Base-by-base conservation (phyloP, 2,888 invertebrate genomes). In the Branchellion lobata region DNA sequence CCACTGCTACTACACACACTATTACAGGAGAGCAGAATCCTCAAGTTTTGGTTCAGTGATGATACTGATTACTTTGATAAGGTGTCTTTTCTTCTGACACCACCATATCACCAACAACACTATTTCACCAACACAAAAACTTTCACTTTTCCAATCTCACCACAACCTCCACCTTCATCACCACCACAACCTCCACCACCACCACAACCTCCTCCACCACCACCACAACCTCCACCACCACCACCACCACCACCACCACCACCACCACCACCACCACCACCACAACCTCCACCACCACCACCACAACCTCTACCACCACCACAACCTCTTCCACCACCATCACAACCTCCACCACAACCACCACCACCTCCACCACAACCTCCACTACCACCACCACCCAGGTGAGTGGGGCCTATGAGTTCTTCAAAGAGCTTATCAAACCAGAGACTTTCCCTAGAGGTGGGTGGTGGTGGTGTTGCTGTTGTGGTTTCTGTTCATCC, bases 381-480 rank as follows among this genome's bases (percentile, higher is more conserved):
- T 18, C 24, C n/a, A 24, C 24, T 57, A 24, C 24, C 21, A 24
- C 61, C 21, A 57, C 24, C 21, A 57, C 24, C n/a, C n/a, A 33
- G 61, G 61, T 93, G 75, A 92, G 94, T 2, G 90, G 92, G 21
- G 96, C 97, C 24, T 97, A 87, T 81, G 94, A 95, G 84, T 98
- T 98, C 88, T 98, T 99, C 89, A 92, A 94, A 84, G 95, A 95
- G 87, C 90, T 99, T 78, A 95, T 99, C 82, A 93, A 93, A 85
- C 96, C 96, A 0, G 92, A 94, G 86, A 94, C 96, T 86, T 98
- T 99, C 88, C 98, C 99, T 24, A 91, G 95, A 92, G 96, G 97
- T 96, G 88, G 80, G 83, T 75, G 40, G 14, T 40, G 5, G 40
- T 8, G 40, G 40, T 5, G 14, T 40, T 5, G 40, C 5, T 40